Evolutionary conservation across 2,113 vertebrate species (phyloP).

Genomic region (Syrrhaptes paradoxus): DNA sequence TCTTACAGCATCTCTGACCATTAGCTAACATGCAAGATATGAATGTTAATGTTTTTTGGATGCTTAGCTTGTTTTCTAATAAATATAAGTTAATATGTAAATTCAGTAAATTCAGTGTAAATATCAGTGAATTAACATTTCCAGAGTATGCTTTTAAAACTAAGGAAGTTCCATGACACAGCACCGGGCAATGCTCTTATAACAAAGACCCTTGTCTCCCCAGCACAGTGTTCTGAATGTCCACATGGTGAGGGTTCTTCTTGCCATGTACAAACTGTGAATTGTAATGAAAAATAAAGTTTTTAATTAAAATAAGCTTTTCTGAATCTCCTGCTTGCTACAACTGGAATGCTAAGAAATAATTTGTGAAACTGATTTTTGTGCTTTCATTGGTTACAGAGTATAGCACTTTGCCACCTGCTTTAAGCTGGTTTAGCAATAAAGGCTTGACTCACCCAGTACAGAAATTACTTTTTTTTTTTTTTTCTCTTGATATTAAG

Average conservation of each 20-base stretch:
- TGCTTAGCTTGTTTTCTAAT: conserved; percentile 79
- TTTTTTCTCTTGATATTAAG: conserved; percentile 28
- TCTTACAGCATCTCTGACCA: conserved; percentile 63
- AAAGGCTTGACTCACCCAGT: conserved; percentile 13
- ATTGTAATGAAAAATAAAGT: conserved; percentile 83
- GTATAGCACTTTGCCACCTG: background rate
- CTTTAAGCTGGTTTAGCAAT: conserved; percentile 50
- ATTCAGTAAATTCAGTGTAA: conserved; percentile 71
- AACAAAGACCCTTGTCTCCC: conserved; percentile 71
- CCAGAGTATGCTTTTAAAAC: conserved; percentile 77
- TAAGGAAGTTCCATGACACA: conserved; percentile 69
- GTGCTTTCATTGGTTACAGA: conserved; percentile 1
- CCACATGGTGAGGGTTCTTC: conserved; percentile 61
- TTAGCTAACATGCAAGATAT: conserved; percentile 68
- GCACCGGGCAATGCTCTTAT: conserved; percentile 72
- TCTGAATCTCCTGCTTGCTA: conserved; percentile 71
- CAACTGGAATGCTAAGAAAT: conserved; percentile 52
- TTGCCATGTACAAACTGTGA: conserved; percentile 81
- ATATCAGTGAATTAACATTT: conserved; percentile 76
- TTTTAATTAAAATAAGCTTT: conserved; percentile 78
- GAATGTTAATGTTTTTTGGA: conserved; percentile 75
- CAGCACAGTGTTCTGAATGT: conserved; percentile 76
- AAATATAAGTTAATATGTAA: conserved; percentile 76
- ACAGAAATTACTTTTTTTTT: background rate
- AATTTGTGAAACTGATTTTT: conserved; percentile 10